A percentile compares a stretch with the other conserved stretches of the same genome.
These are phyloP conservation scores for Sebastes steindachneri DNA, from an alignment of 2,797 vertebrate species.

Conservation along the genomic window DNA sequence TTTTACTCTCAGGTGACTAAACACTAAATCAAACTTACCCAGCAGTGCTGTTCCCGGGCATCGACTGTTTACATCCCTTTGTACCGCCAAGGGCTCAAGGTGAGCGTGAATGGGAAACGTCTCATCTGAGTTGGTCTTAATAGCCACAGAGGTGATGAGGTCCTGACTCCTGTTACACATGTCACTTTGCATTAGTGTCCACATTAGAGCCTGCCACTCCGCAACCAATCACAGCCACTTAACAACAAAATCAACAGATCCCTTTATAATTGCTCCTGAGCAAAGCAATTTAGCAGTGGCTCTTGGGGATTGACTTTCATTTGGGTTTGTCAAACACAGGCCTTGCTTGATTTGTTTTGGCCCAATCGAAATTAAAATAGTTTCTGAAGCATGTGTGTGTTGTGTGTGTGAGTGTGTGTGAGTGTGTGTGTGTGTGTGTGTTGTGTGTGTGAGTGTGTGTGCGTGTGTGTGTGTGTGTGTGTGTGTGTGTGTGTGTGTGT, in stretches of 20 bases:
- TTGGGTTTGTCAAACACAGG: constrained; percentile 54
- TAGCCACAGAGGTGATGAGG: constrained; percentile 65
- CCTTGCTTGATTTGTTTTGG: constrained; percentile 56
- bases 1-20: neutral
- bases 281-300: constrained; percentile 66
- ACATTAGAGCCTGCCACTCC: constrained; percentile 58
- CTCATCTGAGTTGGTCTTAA: constrained; percentile 48
- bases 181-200: constrained; percentile 72
- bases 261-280: constrained; percentile 73
- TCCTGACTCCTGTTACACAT: constrained; percentile 54
- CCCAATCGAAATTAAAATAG: constrained; percentile 35
- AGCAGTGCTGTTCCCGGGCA: neutral
- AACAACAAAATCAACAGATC: constrained; percentile 74
- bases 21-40: neutral
- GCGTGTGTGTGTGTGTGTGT: neutral
- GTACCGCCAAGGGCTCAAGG: constrained; percentile 29
- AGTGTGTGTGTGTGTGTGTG: neutral
- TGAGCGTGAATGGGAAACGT: constrained; percentile 31
- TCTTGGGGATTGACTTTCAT: constrained; percentile 62
- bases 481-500: neutral
- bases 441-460: neutral
- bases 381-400: constrained; percentile 3
- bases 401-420: neutral
- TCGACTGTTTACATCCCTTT: constrained; percentile 1
- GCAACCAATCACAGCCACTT: constrained; percentile 68